Percentiles rank a stretch among this genome's conserved stretches.
These are phyloP conservation scores for Ditylenchus dipsaci DNA, from an alignment of 1,140 invertebrate species.

Conservation along the genomic window DNA sequence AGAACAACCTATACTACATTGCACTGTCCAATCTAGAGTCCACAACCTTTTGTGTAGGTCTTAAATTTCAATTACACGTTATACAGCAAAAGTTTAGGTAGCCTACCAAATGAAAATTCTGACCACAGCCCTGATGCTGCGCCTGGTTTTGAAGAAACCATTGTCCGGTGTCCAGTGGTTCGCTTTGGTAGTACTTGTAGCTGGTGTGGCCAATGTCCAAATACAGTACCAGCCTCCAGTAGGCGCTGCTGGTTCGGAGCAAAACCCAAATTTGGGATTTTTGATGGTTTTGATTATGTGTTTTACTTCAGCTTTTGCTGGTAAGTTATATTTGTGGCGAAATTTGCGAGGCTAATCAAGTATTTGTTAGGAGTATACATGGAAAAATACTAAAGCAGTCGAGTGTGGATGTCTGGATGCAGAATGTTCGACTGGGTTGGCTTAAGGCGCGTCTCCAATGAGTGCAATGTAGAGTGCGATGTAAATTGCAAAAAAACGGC, in stretches of 20 bases:
- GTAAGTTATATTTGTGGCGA: slow-evolving; percentile 16
- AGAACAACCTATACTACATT: slow-evolving; percentile 45
- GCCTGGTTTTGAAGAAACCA: slow-evolving; percentile 37
- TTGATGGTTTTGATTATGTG: slow-evolving; percentile 50
- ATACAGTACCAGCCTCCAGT: slow-evolving; percentile 48
- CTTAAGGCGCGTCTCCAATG: too few species aligned
- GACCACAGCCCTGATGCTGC: slow-evolving; percentile 53
- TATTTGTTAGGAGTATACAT: slow-evolving; percentile 52
- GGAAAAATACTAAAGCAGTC: slow-evolving; percentile 49
- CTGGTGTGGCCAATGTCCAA: slow-evolving; percentile 46
- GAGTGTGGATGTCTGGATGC: slow-evolving; percentile 50
- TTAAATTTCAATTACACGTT: slow-evolving; percentile 5
- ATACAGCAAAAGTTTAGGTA: slow-evolving; percentile 44
- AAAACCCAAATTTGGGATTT: slow-evolving; percentile 48
- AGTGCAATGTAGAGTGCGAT: too few species aligned
- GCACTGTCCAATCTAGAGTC: slow-evolving; percentile 45
- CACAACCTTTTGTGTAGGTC: slow-evolving; percentile 41
- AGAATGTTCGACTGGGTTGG: slow-evolving; percentile 39
- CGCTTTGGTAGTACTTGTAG: slow-evolving; percentile 40
- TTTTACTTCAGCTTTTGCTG: slow-evolving; percentile 56
- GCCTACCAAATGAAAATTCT: slow-evolving; percentile 55
- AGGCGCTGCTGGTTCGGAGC: slow-evolving; percentile 19
- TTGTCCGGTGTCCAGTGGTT: slow-evolving; percentile 47
- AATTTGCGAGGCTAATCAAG: neutral
- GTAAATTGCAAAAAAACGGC: too few species aligned